Base-by-base conservation (phyloP, 2,888 invertebrate species). In the Diplolepis rosae region DNA sequence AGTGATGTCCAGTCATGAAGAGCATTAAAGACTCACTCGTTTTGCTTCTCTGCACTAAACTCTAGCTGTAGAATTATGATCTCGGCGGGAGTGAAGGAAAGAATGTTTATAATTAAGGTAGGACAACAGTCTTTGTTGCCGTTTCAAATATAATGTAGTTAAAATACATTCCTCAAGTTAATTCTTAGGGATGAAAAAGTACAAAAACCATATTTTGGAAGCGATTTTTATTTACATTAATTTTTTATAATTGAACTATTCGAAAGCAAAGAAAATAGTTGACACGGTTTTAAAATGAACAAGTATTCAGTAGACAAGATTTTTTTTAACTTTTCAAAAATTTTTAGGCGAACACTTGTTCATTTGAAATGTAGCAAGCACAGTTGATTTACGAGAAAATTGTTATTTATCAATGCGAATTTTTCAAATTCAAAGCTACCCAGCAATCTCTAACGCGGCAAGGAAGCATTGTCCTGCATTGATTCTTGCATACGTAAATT, bases 21-120 rank as follows among this genome's bases (percentile, higher is more conserved):
- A 52, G 27, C 28, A 30, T 22, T 22, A 56, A 56, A 61, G 35
- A 61, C 35, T 61, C 61, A 61, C 61, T 35, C 39, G 39, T 61
- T 61, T 24, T 61, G 61, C 61, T 61, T 61, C 61, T 61, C 39
- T 61, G 61, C 61, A 61, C 61, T 39, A 61, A 27, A 27, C 39
- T 39, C 39, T 39, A 61, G 24, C 24, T 13, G 61, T 61, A 42
- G 39, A 39, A 27, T 24, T 61, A 24, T 39, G 39, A 39, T 39
- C 39, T 27, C 39, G 39, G 15, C 24, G 61, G 22, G 35, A 56
- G 39, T n/a, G 39, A 61, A 15, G 27, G 9, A 5, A 35, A 61
- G 9, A 61, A 61, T 61, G 35, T 24, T 61, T 61, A 42, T 61
- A 56, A 61, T 61, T 61, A 39, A 61, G 35, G 61, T 61, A 42